These are phyloP conservation scores for Gnathochromis pfefferi DNA, from an alignment of 2,113 vertebrate genomes.

Conservation along the genomic window DNA sequence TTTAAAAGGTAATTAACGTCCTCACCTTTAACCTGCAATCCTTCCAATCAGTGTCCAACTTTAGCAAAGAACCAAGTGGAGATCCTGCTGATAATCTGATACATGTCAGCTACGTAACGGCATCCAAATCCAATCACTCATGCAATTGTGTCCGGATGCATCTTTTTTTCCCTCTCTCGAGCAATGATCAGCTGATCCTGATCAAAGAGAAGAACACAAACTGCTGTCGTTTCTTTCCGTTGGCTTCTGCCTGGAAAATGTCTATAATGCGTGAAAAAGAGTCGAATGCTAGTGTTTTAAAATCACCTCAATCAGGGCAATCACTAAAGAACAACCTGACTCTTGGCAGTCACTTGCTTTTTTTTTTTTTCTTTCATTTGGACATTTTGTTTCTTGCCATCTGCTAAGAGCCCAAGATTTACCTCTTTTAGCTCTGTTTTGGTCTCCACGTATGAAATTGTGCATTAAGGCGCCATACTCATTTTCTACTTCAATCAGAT, in stretches of 20 bases:
- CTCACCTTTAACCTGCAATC: not conserved
- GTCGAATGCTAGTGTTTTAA: not conserved
- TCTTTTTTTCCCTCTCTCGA: not conserved
- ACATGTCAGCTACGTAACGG: fast-evolving
- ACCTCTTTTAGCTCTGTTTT: not conserved
- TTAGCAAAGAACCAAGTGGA: not conserved
- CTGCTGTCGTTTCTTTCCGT: not conserved
- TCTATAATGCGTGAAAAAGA: fast-evolving
- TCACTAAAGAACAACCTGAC: not conserved
- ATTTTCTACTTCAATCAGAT: not conserved
- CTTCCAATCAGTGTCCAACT: fast-evolving
- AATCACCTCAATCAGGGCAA: not conserved
- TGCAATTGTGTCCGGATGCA: not conserved
- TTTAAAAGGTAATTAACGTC: not conserved
- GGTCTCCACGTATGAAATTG: not conserved
- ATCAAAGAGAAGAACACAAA: not conserved
- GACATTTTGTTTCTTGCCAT: not conserved
- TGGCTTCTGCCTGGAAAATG: not conserved
- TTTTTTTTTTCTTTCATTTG: not conserved
- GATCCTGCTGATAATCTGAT: not conserved
- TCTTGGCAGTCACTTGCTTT: not conserved
- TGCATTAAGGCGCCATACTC: too few relatives aligned
- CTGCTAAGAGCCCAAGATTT: not conserved
- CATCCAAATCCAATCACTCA: not conserved
- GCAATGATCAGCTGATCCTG: not conserved